Conservation (phyloP, 1,140 invertebrate species). For the Drosophila hydei region DNA sequence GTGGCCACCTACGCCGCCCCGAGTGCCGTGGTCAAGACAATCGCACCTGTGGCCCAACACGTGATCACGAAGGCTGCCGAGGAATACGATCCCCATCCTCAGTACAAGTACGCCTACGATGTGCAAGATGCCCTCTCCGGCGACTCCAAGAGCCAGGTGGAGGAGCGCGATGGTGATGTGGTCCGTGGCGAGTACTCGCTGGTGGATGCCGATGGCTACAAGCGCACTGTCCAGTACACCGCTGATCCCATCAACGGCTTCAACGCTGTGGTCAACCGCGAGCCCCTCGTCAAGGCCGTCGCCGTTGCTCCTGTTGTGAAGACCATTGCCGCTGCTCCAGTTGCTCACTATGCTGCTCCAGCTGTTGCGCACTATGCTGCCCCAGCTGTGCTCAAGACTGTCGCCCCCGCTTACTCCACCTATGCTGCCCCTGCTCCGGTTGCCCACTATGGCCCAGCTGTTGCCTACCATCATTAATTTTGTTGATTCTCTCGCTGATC, state of each 20-base stretch:
- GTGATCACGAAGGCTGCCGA: conserved; percentile 65
- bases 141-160: conserved; percentile 87
- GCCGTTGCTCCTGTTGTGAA: conserved; percentile 34
- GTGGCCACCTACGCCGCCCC: conserved; percentile 50
- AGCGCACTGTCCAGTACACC: conserved; percentile 83
- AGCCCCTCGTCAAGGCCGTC: conserved; percentile 60
- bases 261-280: conserved; percentile 80
- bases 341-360: conserved; percentile 47
- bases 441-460: conserved; percentile 45
- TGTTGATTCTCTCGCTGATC: conserved; percentile 1
- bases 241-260: conserved; percentile 83
- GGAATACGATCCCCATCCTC: conserved; percentile 77
- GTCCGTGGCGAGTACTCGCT: conserved; percentile 87
- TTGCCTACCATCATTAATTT: conserved; percentile 31
- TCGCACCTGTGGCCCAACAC: background rate
- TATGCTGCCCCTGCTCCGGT: conserved; percentile 44
- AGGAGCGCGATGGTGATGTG: conserved; percentile 86
- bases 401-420: conserved; percentile 59
- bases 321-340: conserved; percentile 38
- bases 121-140: conserved; percentile 73
- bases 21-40: background rate
- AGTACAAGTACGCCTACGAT: conserved; percentile 73
- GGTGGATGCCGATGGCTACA: conserved; percentile 87
- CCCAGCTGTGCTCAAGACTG: conserved; percentile 31
- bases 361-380: conserved; percentile 42